Conservation (phyloP, 2,797 vertebrate genomes). For the Chelon labrosus region DNA sequence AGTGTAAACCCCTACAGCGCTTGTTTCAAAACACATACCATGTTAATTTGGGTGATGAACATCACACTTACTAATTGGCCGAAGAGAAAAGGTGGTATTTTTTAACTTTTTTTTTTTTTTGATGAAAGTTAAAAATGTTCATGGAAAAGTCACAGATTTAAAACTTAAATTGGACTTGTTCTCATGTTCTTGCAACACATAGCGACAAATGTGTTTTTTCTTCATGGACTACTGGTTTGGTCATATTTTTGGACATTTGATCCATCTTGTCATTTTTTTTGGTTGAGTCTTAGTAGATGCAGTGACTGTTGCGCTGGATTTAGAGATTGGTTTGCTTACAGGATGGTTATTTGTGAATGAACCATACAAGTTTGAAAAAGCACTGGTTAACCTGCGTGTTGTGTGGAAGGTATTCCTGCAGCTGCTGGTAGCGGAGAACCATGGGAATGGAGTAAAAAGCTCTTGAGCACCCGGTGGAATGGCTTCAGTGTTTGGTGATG, state of each 20-base stretch:
- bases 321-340: neutral
- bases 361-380: neutral
- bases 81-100: neutral
- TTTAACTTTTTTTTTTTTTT: too few species aligned
- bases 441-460: slow-evolving; percentile 1
- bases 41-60: neutral
- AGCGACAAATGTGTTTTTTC: too few species aligned
- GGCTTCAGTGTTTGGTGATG: slow-evolving; percentile 32
- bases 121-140: neutral
- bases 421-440: slow-evolving; percentile 6
- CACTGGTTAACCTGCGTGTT: neutral
- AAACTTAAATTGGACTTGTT: too few species aligned
- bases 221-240: neutral
- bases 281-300: neutral
- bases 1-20: neutral
- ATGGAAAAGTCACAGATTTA: too few species aligned
- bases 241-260: neutral
- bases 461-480: slow-evolving; percentile 21
- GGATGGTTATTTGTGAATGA: neutral
- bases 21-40: neutral
- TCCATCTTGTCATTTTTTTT: neutral
- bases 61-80: neutral
- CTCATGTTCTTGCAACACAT: too few species aligned
- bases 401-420: slow-evolving; percentile 1
- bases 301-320: neutral